These are phyloP conservation scores for Noturus placidus DNA, from an alignment of 2,113 vertebrate genomes.

Conservation along the genomic window DNA sequence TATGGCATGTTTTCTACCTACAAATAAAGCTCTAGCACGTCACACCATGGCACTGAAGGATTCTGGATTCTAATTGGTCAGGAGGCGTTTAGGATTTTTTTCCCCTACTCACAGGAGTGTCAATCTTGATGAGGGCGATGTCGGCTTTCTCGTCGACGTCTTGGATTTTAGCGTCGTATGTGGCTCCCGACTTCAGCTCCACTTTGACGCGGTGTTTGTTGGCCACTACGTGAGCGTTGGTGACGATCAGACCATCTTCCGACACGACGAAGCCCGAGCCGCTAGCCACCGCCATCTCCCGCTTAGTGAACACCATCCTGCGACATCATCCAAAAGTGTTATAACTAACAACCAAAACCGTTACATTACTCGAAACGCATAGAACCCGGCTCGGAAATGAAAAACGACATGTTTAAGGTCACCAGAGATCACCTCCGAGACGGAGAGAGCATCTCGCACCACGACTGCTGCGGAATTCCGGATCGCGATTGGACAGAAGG, in stretches of 20 bases:
- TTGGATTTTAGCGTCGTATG: slow-evolving; percentile 90
- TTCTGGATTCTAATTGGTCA: background rate
- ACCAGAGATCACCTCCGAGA: background rate
- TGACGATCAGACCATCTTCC: slow-evolving; percentile 94
- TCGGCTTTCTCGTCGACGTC: slow-evolving; percentile 96
- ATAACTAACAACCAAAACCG: background rate
- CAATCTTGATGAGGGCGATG: slow-evolving; percentile 95
- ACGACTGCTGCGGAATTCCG: background rate
- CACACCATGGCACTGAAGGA: background rate
- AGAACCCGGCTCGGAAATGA: background rate
- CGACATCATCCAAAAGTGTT: slow-evolving; percentile 30
- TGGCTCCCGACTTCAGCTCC: slow-evolving; percentile 89
- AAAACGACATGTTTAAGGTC: background rate
- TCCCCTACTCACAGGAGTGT: slow-evolving; percentile 74
- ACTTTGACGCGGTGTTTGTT: slow-evolving; percentile 95
- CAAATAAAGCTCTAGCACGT: background rate
- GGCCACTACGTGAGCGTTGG: slow-evolving; percentile 95
- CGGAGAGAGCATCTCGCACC: background rate
- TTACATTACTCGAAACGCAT: background rate
- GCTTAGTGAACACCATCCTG: slow-evolving; percentile 87
- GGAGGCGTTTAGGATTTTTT: background rate
- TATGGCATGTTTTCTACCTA: background rate
- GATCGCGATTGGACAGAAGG: background rate
- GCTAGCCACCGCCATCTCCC: slow-evolving; percentile 90
- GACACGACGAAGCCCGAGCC: slow-evolving; percentile 95